Percentiles rank a stretch among this genome's conserved stretches.
Evolutionary conservation across 2,888 invertebrate species (phyloP).

Genomic region (Drosophila kambysellisi): DNA sequence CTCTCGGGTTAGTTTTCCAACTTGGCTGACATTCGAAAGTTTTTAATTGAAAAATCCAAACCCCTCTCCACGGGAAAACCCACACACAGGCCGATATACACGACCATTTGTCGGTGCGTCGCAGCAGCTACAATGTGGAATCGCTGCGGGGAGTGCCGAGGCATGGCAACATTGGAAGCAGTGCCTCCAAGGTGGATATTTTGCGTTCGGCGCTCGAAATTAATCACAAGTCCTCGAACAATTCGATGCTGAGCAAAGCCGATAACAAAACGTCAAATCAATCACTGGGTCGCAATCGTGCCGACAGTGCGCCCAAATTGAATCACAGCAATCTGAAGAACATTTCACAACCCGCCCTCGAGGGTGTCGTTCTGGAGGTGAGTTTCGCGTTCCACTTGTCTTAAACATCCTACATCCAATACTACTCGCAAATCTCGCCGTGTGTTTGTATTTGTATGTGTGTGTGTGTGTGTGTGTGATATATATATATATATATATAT

Average conservation of each 20-base stretch:
- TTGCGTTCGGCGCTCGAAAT: constrained; percentile 90
- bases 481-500: neutral
- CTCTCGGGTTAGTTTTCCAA: constrained; percentile 86
- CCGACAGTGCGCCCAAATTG: constrained; percentile 88
- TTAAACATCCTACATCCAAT: neutral
- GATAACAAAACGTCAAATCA: constrained; percentile 87
- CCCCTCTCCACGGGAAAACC: neutral
- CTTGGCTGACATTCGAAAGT: constrained; percentile 23
- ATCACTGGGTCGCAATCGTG: constrained; percentile 86
- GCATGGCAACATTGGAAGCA: constrained; percentile 84
- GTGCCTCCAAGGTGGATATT: constrained; percentile 87
- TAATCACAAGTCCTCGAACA: constrained; percentile 86
- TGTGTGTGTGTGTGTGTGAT: neutral
- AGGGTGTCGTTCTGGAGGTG: constrained; percentile 87
- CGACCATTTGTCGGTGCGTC: constrained; percentile 85
- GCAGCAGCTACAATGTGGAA: constrained; percentile 85
- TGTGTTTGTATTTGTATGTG: constrained; percentile 2
- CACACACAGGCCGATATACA: constrained; percentile 83
- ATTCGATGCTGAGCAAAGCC: constrained; percentile 85
- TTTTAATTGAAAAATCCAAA: constrained; percentile 61
- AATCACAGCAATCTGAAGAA: constrained; percentile 87
- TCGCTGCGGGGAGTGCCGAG: constrained; percentile 81
- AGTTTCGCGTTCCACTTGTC: constrained; percentile 54
- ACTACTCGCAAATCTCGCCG: constrained; percentile 6
- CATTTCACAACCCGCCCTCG: constrained; percentile 87